Evolutionary conservation across 2,113 vertebrate species (phyloP), one percentile per base, ranked within the genome.

Genomic region (Ascaphus truei): DNA sequence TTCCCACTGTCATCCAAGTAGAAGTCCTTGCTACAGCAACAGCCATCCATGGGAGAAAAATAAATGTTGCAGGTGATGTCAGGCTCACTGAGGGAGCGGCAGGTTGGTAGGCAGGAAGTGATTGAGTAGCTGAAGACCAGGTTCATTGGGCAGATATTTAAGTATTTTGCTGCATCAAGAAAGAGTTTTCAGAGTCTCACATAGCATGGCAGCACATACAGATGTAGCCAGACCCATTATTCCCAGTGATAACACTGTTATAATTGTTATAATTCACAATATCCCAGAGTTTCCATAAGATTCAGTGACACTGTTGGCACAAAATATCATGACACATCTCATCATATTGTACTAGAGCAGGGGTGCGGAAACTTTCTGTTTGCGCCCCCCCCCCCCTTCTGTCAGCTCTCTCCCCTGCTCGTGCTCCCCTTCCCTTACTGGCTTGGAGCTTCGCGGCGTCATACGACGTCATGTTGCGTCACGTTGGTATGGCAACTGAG

Each of bases 1-100:
- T 50, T 6, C 3, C 83, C 86, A 0, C 22, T 45, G 0, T 94
- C 92, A 4, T 93, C 86, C 58, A 94, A 79, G 78, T 92, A 98
- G 3, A 86, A 93, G 72, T 83, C 91, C 2, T 66, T 6, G 7
- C 75, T 1, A 2, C 97, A 99, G 63, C 85, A 78, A 13, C 97
- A 98, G 50, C 96, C 97, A 0, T 97, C 93, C 59, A 96, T 79
- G 0, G 90, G 89, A 37, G 88, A 85, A 62, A 93, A 89, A 9
- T 79, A 3, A 0, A 93, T 37, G 0, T 11, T 25, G 29, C 96
- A 98, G 16, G 87, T 90, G 62, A 68, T 13, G 7, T 96, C 93
- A 0, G 74, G 72, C 69, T 90, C 84, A 51, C 89, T 90, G 3
- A 96, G 89, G 27, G 89, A 89, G 1, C 78, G 91, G 37, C 96